Evolutionary conservation across 2,113 vertebrate genomes (phyloP).

Genomic region (Engraulis encrasicolus): DNA sequence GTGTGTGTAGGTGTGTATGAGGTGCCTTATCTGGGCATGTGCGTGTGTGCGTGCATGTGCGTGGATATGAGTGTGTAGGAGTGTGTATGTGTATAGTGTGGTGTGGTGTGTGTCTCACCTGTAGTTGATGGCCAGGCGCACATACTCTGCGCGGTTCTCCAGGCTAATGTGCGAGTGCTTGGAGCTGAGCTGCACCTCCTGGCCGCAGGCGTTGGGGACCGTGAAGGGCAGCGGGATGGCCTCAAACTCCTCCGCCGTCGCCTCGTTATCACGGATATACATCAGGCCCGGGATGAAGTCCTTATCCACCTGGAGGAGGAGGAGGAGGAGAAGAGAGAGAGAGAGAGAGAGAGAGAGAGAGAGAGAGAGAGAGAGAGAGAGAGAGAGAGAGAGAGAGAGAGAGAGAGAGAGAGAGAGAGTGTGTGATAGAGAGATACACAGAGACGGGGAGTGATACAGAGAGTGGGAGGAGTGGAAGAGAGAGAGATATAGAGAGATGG

Average conservation of each 20-base stretch:
- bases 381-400: no score
- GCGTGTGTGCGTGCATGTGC: neutral
- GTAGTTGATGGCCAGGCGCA: slow-evolving; percentile 95
- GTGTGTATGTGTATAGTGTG: no score
- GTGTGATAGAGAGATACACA: no score
- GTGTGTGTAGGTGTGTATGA: neutral
- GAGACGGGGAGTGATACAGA: no score
- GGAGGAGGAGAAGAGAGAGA: neutral
- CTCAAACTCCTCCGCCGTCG: slow-evolving; percentile 95
- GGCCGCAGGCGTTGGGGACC: slow-evolving; percentile 93
- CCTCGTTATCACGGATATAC: slow-evolving; percentile 98
- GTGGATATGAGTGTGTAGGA: no score
- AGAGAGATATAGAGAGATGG: no score
- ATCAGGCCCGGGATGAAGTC: slow-evolving; percentile 98
- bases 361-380: neutral
- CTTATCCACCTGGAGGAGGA: slow-evolving; percentile 87
- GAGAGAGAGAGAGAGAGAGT: no score
- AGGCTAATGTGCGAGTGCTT: slow-evolving; percentile 94
- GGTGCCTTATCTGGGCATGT: neutral
- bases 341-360: neutral
- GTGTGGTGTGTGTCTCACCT: slow-evolving; percentile 83
- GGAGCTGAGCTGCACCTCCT: slow-evolving; percentile 96
- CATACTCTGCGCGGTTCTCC: slow-evolving; percentile 93
- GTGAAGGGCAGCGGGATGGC: slow-evolving; percentile 97
- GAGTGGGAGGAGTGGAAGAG: no score